Conservation (phyloP, 2,797 vertebrate species). For the Gymnodraco acuticeps region DNA sequence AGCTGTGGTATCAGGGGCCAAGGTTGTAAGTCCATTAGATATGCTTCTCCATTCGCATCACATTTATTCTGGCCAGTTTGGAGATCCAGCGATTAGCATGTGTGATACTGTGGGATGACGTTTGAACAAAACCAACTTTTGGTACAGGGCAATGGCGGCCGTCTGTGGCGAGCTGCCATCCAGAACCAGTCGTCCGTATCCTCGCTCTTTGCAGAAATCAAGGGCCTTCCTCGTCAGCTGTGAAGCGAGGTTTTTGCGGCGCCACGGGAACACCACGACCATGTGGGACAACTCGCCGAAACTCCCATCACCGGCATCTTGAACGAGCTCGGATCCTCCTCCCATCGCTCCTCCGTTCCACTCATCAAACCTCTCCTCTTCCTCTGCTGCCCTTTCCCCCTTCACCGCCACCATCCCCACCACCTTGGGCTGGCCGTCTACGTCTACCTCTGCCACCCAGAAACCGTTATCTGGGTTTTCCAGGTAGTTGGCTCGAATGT, state of each 20-base stretch:
- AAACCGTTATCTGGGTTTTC: constrained; percentile 74
- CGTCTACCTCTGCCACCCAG: constrained; percentile 79
- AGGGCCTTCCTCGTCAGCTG: constrained; percentile 66
- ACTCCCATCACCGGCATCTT: constrained; percentile 35
- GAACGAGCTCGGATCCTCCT: constrained; percentile 11
- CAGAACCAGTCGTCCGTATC: constrained; percentile 56
- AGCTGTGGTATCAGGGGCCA: background rate
- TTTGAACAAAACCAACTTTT: constrained; percentile 76
- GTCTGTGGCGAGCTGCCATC: constrained; percentile 76
- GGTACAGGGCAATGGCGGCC: constrained; percentile 60
- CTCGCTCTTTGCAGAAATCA: constrained; percentile 78
- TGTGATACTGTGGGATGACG: constrained; percentile 57
- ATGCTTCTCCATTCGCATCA: constrained; percentile 78
- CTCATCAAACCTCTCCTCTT: constrained; percentile 39
- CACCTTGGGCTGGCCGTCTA: constrained; percentile 66
- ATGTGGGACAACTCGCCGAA: constrained; percentile 70
- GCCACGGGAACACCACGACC: constrained; percentile 63
- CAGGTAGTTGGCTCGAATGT: constrained; percentile 74
- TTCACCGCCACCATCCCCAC: constrained; percentile 70
- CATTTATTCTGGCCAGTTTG: constrained; percentile 73
- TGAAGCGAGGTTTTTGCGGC: constrained; percentile 62
- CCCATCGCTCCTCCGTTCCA: constrained; percentile 56
- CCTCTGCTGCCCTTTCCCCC: constrained; percentile 48
- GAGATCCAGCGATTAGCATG: constrained; percentile 70
- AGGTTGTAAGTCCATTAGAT: constrained; percentile 49